Evolutionary conservation across 2,113 vertebrate species (phyloP).

Genomic region (Acanthochromis polyacanthus): DNA sequence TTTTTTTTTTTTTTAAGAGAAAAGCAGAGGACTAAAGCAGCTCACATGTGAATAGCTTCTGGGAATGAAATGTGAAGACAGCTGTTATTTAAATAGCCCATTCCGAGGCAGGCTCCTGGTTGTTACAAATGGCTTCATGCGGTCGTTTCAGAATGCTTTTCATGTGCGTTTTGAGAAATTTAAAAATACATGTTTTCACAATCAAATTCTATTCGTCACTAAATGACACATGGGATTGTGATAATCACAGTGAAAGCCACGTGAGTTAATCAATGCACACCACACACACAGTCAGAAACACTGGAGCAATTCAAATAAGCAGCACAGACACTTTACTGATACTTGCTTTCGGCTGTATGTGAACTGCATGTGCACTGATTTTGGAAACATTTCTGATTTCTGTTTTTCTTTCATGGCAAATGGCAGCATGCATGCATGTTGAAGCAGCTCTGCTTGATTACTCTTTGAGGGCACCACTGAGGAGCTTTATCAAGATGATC

Average conservation of each 20-base stretch:
- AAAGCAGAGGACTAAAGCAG: slow-evolving; percentile 26
- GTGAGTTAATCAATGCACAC: slow-evolving; percentile 3
- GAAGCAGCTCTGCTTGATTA: not conserved
- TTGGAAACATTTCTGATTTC: not conserved
- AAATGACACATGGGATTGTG: slow-evolving; percentile 8
- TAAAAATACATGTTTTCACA: slow-evolving; percentile 11
- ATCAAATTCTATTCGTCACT: not conserved
- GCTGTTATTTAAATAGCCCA: slow-evolving; percentile 41
- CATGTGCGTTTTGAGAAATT: slow-evolving; percentile 3
- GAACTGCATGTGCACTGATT: not conserved
- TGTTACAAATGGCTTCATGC: slow-evolving; percentile 4
- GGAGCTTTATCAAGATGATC: not conserved
- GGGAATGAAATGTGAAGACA: slow-evolving; percentile 19
- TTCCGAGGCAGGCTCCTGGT: slow-evolving; percentile 16
- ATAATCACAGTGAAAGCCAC: slow-evolving; percentile 12
- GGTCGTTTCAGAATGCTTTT: not conserved
- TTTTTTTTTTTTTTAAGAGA: slow-evolving; percentile 21
- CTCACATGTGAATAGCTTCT: slow-evolving; percentile 18
- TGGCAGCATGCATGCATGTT: not conserved
- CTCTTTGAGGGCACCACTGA: not conserved
- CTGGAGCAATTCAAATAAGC: not conserved
- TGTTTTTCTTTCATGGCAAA: not conserved
- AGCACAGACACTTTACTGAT: not conserved
- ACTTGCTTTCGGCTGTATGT: not conserved
- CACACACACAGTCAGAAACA: slow-evolving; percentile 14